These are phyloP conservation scores for Holothuria glaberrima DNA, from an alignment of 35 echinoderm and acorn worm species.

Conservation along the genomic window DNA sequence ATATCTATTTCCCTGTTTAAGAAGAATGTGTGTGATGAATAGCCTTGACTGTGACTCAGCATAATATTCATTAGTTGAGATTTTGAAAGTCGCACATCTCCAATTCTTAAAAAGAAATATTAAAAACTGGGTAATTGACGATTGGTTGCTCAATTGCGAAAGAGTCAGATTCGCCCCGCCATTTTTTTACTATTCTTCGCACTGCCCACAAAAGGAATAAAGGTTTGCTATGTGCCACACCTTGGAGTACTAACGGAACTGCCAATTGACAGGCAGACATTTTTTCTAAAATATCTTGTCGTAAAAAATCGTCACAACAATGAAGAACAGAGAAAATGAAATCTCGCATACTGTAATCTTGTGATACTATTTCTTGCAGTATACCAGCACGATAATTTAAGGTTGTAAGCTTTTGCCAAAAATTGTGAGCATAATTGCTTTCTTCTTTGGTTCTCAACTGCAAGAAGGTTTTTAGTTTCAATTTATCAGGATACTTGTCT, in stretches of 20 bases:
- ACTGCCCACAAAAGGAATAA: background rate
- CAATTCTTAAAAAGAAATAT: background rate
- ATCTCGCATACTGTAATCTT: background rate
- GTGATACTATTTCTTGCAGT: background rate
- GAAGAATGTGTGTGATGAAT: background rate
- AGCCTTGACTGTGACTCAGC: background rate
- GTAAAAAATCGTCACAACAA: conserved; percentile 1
- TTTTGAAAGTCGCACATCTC: background rate
- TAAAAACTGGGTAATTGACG: background rate
- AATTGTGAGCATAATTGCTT: background rate
- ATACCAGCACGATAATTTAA: background rate
- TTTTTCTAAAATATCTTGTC: conserved; percentile 28
- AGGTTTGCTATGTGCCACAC: background rate
- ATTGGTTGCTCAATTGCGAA: background rate
- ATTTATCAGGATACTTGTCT: no score
- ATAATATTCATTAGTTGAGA: background rate
- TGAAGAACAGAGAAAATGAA: background rate
- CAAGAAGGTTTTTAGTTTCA: no score
- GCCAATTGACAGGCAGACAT: conserved; percentile 40
- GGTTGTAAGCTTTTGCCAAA: background rate
- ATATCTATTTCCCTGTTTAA: background rate
- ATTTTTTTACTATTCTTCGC: conserved; percentile 22
- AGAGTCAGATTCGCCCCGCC: background rate
- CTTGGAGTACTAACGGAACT: background rate
- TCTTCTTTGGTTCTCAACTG: no score